Evolutionary conservation across 2,888 invertebrate genomes (phyloP).

Genomic region (Polylopha cassiicola): DNA sequence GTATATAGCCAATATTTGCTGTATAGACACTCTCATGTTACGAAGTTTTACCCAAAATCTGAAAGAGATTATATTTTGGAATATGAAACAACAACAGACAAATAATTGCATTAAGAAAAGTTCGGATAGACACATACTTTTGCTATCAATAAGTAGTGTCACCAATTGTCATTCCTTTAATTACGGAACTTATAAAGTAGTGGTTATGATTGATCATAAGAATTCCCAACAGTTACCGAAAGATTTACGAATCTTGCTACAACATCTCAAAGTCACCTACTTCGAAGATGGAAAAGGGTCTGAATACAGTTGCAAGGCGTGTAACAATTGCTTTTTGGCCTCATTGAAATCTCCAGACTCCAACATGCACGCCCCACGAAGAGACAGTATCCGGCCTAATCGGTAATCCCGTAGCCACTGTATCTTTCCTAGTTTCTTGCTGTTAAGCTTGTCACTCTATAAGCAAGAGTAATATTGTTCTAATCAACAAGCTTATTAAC

Average conservation of each 20-base stretch:
- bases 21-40: constrained; percentile 35
- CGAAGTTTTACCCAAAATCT: constrained; percentile 32
- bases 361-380: constrained; percentile 49
- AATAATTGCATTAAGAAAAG: background rate
- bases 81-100: constrained; percentile 6
- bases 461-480: constrained; percentile 2
- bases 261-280: constrained; percentile 26
- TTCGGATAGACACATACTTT: no score
- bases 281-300: constrained; percentile 46
- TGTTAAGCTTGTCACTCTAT: constrained; percentile 32
- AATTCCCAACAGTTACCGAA: background rate
- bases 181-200: no score
- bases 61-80: constrained; percentile 16
- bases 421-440: constrained; percentile 27
- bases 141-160: no score
- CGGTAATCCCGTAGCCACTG: constrained; percentile 50
- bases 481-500: background rate
- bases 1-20: constrained; percentile 39
- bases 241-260: background rate
- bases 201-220: no score
- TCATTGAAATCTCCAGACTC: constrained; percentile 47
- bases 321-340: constrained; percentile 42
- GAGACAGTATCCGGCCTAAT: constrained; percentile 43
- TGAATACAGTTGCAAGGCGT: constrained; percentile 47
- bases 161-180: no score